Evolutionary conservation across 1,140 invertebrate species (phyloP), one percentile per base, ranked within the genome.

Genomic region (Tetragnatha versicolor): DNA sequence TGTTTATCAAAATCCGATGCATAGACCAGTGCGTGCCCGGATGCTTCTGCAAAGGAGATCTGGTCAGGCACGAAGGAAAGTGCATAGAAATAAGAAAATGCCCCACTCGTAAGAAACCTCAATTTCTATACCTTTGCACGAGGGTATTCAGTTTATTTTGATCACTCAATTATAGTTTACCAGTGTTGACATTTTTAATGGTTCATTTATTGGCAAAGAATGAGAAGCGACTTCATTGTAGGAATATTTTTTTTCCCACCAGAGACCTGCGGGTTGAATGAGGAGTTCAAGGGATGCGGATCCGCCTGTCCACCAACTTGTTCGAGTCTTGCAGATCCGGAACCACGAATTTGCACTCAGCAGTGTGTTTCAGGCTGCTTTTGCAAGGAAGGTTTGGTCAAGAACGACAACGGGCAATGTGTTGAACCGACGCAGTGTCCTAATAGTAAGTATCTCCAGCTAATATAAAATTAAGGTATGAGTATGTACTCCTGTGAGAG

Each of bases 21-120:
- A 73, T n/a, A 9, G 29, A 35, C 2, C 6, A 42, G 14, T 73
- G 70, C 51, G 12, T 17, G 10, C 7, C 17, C 2, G 70, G 70
- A 3, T 73, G 70, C 35, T 73, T 60, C 35, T 73, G 70, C 53
- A 73, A 17, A 27, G 39, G 39, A 12, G 29, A 27, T 2, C 37
- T 58, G 1, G 20, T 37, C 37, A 6, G 22, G 17, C 22, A 65
- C 2, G 35, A 65, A 3, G 61, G 37, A 7, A 45, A 17, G 9
- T 65, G 61, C n/a, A 39, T 77, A 31, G n/a, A 31, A 10, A 60
- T 63, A 0, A 55, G 39, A 17, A 17, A 61, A 6, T 77, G 75
- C 27, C 75, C 72, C 12, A 17, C 51, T 2, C 42, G 72, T 75
- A 31, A 75, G 72, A 29, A n/a, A n/a, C n/a, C n/a, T n/a, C n/a